These are phyloP conservation scores for Stomatorhinus walkeri DNA, from an alignment of 2,797 vertebrate species.

Conservation along the genomic window DNA sequence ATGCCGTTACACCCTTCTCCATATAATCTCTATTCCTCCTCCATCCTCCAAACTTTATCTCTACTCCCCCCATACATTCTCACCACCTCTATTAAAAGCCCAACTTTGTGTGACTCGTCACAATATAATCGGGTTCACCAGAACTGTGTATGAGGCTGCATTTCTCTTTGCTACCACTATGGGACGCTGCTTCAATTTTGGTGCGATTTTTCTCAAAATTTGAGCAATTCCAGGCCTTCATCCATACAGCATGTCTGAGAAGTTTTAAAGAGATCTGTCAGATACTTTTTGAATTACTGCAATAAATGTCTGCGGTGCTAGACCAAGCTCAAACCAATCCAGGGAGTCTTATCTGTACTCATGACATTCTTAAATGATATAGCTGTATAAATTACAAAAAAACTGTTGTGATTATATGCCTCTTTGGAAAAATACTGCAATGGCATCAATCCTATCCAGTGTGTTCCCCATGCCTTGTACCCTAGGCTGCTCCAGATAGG, in stretches of 20 bases:
- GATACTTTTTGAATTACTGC: neutral
- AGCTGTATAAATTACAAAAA: neutral
- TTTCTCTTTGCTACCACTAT: neutral
- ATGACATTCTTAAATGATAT: neutral
- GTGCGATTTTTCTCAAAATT: neutral
- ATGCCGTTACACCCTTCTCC: neutral
- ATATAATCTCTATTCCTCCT: neutral
- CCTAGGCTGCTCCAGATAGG: neutral
- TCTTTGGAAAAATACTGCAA: neutral
- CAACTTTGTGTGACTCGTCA: neutral
- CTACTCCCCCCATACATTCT: neutral
- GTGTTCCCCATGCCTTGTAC: neutral
- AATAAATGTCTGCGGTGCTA: neutral
- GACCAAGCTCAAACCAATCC: neutral
- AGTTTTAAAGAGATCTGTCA: neutral
- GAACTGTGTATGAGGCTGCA: neutral
- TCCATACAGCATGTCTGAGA: neutral
- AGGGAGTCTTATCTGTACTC: neutral
- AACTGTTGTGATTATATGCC: neutral
- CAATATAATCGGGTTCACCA: neutral
- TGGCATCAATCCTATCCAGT: neutral
- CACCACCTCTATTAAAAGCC: neutral
- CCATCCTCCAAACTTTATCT: neutral
- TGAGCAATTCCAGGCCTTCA: neutral
- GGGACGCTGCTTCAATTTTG: neutral